Conservation (phyloP, 2,888 invertebrate genomes). For the Calephelis perditalis region DNA sequence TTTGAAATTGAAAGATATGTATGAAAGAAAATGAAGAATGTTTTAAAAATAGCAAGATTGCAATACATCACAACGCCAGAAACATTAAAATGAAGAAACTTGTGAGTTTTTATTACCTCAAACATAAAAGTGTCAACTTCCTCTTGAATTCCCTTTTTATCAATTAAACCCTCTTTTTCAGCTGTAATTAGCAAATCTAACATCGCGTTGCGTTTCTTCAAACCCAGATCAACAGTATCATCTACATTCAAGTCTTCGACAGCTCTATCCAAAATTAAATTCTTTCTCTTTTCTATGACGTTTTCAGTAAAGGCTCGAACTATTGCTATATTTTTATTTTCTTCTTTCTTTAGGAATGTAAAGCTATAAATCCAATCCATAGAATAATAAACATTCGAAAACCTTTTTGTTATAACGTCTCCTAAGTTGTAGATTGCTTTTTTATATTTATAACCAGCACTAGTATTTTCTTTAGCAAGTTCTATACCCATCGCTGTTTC, state of each 20-base stretch:
- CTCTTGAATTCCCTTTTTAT: slow-evolving; percentile 76
- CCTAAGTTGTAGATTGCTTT: neutral
- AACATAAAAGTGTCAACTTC: slow-evolving; percentile 52
- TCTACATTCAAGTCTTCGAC: slow-evolving; percentile 10
- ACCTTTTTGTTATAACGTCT: neutral
- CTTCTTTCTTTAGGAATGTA: neutral
- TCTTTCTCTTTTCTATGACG: neutral
- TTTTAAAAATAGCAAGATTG: too few relatives aligned
- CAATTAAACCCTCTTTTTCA: slow-evolving; percentile 61
- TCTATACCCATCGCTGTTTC: slow-evolving; percentile 6
- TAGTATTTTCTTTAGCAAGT: neutral
- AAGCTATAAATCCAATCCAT: slow-evolving; percentile 2
- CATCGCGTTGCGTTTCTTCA: slow-evolving; percentile 73
- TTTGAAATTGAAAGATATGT: too few relatives aligned
- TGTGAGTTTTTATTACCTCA: slow-evolving; percentile 51
- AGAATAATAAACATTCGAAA: neutral
- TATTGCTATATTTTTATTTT: neutral
- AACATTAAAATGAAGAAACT: too few relatives aligned
- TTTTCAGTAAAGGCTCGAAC: neutral
- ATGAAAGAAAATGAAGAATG: too few relatives aligned
- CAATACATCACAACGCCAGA: too few relatives aligned
- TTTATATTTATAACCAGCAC: neutral
- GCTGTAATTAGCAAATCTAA: slow-evolving; percentile 71
- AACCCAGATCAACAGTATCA: slow-evolving; percentile 3
- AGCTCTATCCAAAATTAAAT: neutral